Evolutionary conservation across 2,888 invertebrate genomes (phyloP).

Genomic region (Athripsodes cinereus): DNA sequence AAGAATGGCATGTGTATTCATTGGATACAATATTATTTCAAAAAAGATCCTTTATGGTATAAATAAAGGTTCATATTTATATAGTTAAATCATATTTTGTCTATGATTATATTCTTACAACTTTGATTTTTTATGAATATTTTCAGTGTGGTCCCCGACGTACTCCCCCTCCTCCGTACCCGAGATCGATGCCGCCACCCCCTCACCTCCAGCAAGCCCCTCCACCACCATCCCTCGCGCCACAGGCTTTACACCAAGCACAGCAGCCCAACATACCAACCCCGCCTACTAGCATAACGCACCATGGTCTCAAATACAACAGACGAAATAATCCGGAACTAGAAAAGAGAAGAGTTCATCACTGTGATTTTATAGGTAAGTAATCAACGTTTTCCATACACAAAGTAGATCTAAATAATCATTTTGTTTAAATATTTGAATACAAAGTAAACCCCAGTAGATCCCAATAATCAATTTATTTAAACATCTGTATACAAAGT

Average conservation of each 20-base stretch:
- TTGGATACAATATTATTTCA: too few relatives aligned
- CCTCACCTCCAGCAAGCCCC: slow-evolving; percentile 34
- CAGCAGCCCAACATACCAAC: slow-evolving; percentile 43
- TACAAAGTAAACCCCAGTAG: too few relatives aligned
- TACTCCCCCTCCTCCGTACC: slow-evolving; percentile 74
- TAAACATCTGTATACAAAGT: not conserved
- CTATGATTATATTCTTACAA: too few relatives aligned
- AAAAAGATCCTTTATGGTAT: too few relatives aligned
- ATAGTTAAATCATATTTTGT: too few relatives aligned
- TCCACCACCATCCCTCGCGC: slow-evolving; percentile 40
- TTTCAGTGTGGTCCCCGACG: slow-evolving; percentile 57
- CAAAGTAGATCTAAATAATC: too few relatives aligned
- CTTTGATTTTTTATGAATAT: not conserved
- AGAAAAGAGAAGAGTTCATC: slow-evolving; percentile 92
- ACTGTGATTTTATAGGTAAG: slow-evolving; percentile 90
- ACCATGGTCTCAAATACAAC: slow-evolving; percentile 66
- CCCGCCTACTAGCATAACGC: not conserved
- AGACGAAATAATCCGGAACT: slow-evolving; percentile 93
- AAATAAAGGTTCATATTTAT: too few relatives aligned
- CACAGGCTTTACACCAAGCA: slow-evolving; percentile 50
- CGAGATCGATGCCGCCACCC: slow-evolving; percentile 35
- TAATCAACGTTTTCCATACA: too few relatives aligned
- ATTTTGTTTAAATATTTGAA: too few relatives aligned
- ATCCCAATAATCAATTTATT: too few relatives aligned
- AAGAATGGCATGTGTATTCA: too few relatives aligned